Evolutionary conservation across 2,797 vertebrate genomes (phyloP), one percentile per base, ranked within the genome.

Genomic region (Aeoliscus strigatus): DNA sequence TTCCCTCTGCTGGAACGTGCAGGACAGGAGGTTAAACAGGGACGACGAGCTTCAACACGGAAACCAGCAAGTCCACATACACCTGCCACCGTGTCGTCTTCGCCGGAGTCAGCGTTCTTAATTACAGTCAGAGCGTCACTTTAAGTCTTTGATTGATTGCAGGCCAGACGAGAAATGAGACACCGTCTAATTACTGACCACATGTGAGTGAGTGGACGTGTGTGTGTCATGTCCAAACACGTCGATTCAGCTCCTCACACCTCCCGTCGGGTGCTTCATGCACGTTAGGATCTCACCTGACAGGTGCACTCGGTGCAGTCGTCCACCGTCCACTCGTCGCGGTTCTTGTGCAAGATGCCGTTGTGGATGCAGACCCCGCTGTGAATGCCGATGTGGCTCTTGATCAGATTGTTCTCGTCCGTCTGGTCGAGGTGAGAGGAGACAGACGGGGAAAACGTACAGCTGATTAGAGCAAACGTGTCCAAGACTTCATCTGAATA

Each of bases 231-330:
- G n/a, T n/a, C n/a, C n/a, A 47, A 42, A 59, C 41, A 60, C 45
- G 48, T 40, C 34, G 0, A 24, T 27, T 9, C 24, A 35, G 1
- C 4, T 15, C 27, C 48, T 28, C 31, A 10, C 5, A 42, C 30
- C 16, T n/a, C n/a, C n/a, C n/a, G n/a, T n/a, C n/a, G n/a, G n/a
- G 14, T 10, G 32, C 48, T 51, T 38, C 12, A 16, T n/a, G 42
- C 29, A 11, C 14, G 27, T 27, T 3, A 39, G 52, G 54, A 25
- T 4, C 79, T 87, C 80, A 97, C 96, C 90, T 96, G 94, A 80
- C 96, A 99, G 73, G 91, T 96, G 77, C 96, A 99, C 80, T 94
- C 90, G 0, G 96, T 99, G 70, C 96, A 99, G 80, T 91, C 92
- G 2, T 99, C 95, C 1, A 97, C 91, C 0, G 93, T 97, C 96